Evolutionary conservation across 2,888 invertebrate species (phyloP).

Genomic region (Drosophila sordidapex): DNA sequence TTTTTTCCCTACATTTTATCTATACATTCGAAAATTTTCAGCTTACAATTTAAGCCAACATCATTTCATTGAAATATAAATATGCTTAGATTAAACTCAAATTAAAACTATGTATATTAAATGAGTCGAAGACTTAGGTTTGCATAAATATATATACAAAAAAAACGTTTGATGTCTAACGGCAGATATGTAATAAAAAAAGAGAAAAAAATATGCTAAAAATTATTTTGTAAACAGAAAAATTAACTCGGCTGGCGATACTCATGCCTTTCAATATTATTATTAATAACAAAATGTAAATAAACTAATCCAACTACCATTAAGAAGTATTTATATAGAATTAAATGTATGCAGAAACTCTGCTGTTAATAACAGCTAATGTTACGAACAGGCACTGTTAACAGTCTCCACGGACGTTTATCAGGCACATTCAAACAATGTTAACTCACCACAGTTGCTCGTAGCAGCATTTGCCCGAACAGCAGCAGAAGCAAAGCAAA

Average conservation of each 20-base stretch:
- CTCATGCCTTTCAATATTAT: neutral
- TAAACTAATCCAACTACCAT: neutral
- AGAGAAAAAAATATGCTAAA: neutral
- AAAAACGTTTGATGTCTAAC: neutral
- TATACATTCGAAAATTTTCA: neutral
- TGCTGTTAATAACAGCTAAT: slow-evolving; percentile 19
- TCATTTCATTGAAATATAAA: neutral
- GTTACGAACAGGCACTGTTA: slow-evolving; percentile 23
- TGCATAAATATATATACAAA: neutral
- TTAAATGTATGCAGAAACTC: neutral
- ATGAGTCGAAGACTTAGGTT: neutral
- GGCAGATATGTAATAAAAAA: neutral
- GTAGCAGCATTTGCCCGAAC: neutral
- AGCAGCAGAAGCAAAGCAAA: slow-evolving; percentile 15
- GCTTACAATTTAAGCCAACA: neutral
- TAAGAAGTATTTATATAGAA: neutral
- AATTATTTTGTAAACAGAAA: neutral
- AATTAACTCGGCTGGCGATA: neutral
- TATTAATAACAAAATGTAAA: neutral
- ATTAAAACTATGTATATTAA: neutral
- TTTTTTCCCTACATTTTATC: neutral
- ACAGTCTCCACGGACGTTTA: slow-evolving; percentile 36
- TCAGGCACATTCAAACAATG: slow-evolving; percentile 34
- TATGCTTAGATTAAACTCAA: neutral
- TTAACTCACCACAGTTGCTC: slow-evolving; percentile 36